Conservation (phyloP, 2,888 invertebrate species). For the Colostygia pectinataria region DNA sequence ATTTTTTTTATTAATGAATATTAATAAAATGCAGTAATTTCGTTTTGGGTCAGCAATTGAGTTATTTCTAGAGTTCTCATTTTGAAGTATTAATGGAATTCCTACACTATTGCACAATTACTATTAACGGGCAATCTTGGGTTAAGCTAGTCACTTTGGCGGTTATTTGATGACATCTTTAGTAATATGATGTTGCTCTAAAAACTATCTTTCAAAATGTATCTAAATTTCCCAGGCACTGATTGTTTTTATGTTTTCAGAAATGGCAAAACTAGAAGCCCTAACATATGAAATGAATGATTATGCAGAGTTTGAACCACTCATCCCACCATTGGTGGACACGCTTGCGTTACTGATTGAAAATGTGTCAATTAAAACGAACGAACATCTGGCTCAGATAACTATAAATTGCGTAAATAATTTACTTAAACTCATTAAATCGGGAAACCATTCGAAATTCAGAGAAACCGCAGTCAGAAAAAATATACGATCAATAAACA, state of each 20-base stretch:
- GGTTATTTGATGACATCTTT: conserved; percentile 67
- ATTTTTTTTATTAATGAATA: background rate
- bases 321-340: conserved; percentile 45
- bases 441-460: conserved; percentile 6
- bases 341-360: conserved; percentile 41
- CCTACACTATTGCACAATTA: conserved; percentile 37
- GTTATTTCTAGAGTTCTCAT: conserved; percentile 30
- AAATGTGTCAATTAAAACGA: conserved; percentile 29
- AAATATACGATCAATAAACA: background rate
- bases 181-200: conserved; percentile 69
- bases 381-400: conserved; percentile 36
- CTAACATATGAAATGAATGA: conserved; percentile 37
- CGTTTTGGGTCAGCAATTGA: conserved; percentile 39
- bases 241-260: conserved; percentile 20
- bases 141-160: conserved; percentile 53
- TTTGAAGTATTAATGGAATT: conserved; percentile 40
- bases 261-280: conserved; percentile 31
- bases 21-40: conserved; percentile 46
- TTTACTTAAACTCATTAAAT: conserved; percentile 41
- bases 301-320: conserved; percentile 38
- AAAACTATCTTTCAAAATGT: background rate
- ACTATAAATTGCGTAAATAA: conserved; percentile 44
- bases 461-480: conserved; percentile 5
- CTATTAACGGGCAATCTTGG: conserved; percentile 59
- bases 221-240: background rate